These are phyloP conservation scores for Brachypodius melanocephalos DNA, from an alignment of 2,113 vertebrate species.

Conservation along the genomic window DNA sequence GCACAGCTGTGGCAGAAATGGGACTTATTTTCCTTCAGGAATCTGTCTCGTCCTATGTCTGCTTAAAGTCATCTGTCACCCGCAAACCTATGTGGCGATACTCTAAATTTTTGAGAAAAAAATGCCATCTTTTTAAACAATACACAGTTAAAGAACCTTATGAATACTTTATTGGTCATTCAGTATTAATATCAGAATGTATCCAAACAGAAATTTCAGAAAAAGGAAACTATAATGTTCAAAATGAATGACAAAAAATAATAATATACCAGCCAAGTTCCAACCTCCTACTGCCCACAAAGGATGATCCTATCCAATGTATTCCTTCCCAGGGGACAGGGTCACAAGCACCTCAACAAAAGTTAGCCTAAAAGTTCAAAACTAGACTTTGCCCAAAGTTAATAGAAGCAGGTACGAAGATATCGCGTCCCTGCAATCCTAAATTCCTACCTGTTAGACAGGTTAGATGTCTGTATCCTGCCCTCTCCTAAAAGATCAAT, in stretches of 20 bases:
- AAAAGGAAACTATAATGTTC: neutral
- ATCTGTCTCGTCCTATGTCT: neutral
- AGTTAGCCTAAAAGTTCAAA: neutral
- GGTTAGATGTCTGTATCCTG: neutral
- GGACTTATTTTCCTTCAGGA: conserved; percentile 14
- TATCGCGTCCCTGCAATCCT: neutral
- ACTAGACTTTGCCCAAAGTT: neutral
- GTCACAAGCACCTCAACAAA: neutral
- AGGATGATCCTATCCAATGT: neutral
- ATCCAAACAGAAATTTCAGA: neutral
- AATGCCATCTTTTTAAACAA: neutral
- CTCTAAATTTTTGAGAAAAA: neutral
- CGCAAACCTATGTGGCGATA: neutral
- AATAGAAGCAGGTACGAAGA: neutral
- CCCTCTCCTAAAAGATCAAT: neutral
- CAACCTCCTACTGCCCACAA: neutral
- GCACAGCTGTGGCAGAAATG: neutral
- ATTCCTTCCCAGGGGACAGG: neutral
- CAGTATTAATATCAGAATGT: neutral
- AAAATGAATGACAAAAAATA: neutral
- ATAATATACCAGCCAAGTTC: neutral
- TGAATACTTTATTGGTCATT: neutral
- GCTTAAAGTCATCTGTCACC: neutral
- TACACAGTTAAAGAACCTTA: neutral
- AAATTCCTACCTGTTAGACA: neutral